Percentiles rank a stretch among this genome's conserved stretches.
These are phyloP conservation scores for Himalopsyche anomala DNA, from an alignment of 2,888 invertebrate species.

Conservation along the genomic window DNA sequence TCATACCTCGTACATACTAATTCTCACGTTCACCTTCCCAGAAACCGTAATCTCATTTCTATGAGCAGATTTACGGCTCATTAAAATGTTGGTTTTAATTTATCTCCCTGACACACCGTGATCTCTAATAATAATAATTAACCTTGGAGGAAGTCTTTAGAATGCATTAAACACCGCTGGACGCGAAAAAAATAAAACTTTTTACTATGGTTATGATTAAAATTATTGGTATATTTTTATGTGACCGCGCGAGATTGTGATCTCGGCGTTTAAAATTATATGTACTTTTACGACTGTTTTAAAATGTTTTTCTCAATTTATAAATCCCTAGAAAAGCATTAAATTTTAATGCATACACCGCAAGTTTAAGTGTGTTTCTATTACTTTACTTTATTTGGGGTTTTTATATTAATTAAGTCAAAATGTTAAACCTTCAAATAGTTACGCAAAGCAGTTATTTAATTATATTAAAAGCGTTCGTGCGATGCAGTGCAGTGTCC, in stretches of 20 bases:
- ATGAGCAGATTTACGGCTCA: conserved; percentile 37
- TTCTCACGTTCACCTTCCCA: conserved; percentile 22
- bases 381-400: not conserved
- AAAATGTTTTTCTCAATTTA: conserved; percentile 22
- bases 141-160: conserved; percentile 8
- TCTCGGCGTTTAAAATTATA: not conserved
- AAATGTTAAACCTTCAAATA: too few species aligned
- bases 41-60: conserved; percentile 22
- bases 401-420: too few species aligned
- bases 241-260: not conserved
- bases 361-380: not conserved
- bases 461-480: too few species aligned
- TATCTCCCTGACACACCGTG: conserved; percentile 32
- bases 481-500: too few species aligned
- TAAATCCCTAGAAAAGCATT: not conserved
- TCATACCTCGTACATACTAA: not conserved
- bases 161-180: not conserved
- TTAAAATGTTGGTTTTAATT: conserved; percentile 46
- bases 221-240: not conserved
- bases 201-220: not conserved
- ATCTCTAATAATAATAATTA: conserved; percentile 26
- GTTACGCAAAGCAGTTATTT: too few species aligned
- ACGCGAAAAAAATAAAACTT: conserved; percentile 16
- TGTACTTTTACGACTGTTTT: conserved; percentile 2
- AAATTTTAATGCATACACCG: not conserved